Evolutionary conservation across 2,113 vertebrate genomes (phyloP).

Genomic region (Galeopterus variegatus): DNA sequence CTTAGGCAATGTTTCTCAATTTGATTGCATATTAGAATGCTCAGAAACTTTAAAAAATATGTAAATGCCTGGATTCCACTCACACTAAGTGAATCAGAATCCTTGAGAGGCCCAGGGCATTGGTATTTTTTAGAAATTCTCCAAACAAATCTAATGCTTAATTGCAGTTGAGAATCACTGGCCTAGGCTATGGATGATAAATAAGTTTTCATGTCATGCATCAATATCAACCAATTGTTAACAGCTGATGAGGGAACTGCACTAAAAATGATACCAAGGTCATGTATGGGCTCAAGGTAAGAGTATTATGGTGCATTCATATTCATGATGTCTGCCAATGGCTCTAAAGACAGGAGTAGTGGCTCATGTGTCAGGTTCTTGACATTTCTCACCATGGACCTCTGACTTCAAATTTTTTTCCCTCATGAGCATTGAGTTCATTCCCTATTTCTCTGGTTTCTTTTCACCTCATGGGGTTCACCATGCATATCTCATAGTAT

Average conservation of each 20-base stretch:
- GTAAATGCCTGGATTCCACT: not conserved
- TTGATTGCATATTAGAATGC: not conserved
- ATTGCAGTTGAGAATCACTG: constrained; percentile 19
- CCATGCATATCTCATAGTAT: not conserved
- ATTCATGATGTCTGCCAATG: too few species aligned
- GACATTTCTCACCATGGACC: not conserved
- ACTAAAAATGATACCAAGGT: not conserved
- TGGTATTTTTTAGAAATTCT: constrained; percentile 17
- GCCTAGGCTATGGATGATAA: not conserved
- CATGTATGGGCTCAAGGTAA: not conserved
- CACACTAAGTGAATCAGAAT: not conserved
- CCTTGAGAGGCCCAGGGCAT: not conserved
- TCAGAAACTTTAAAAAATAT: not conserved
- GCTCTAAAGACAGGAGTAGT: not conserved
- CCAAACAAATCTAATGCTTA: not conserved
- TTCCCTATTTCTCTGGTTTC: not conserved
- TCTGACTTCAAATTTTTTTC: not conserved
- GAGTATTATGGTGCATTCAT: not conserved
- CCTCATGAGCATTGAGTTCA: not conserved
- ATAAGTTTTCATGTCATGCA: not conserved
- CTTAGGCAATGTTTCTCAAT: constrained; percentile 27
- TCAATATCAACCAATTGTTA: not conserved
- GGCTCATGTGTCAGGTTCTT: not conserved
- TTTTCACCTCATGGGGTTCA: not conserved
- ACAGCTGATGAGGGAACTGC: not conserved